phyloP scores from a whole-genome alignment of 2,888 invertebrate genomes.

The Epiblema foenella region DNA sequence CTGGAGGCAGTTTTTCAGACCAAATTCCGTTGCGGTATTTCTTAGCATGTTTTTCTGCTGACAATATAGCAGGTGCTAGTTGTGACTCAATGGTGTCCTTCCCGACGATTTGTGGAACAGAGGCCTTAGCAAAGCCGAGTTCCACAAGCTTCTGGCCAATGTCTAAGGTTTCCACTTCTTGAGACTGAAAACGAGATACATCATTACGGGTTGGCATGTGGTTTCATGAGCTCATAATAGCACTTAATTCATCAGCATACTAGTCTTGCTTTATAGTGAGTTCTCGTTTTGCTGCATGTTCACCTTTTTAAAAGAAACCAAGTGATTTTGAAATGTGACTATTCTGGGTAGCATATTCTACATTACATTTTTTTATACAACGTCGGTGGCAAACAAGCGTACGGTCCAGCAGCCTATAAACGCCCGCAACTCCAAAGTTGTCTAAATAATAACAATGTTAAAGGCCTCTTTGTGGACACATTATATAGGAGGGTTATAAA shows the following conservation, averaged over 20 bases:
- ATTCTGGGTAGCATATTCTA: too few species aligned
- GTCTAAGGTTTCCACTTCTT: constrained; percentile 72
- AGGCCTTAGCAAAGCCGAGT: constrained; percentile 77
- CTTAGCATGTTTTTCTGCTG: constrained; percentile 74
- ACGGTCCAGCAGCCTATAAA: too few species aligned
- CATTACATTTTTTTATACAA: too few species aligned
- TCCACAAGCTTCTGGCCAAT: constrained; percentile 78
- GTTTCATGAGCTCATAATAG: background rate
- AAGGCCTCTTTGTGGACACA: too few species aligned
- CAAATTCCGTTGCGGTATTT: constrained; percentile 75
- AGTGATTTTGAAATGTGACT: too few species aligned
- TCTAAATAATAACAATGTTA: too few species aligned
- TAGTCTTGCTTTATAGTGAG: too few species aligned
- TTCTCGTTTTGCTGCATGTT: too few species aligned
- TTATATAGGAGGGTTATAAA: too few species aligned
- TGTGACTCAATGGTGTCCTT: constrained; percentile 74
- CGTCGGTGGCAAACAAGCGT: too few species aligned
- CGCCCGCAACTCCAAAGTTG: too few species aligned
- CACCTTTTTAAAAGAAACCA: too few species aligned
- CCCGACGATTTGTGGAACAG: constrained; percentile 64
- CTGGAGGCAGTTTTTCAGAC: constrained; percentile 75
- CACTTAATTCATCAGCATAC: background rate
- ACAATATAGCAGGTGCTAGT: constrained; percentile 68
- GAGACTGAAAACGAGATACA: constrained; percentile 64
- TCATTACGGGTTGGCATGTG: background rate